These are phyloP conservation scores for Chloromyia formosa DNA, from an alignment of 2,888 invertebrate species.

Conservation along the genomic window DNA sequence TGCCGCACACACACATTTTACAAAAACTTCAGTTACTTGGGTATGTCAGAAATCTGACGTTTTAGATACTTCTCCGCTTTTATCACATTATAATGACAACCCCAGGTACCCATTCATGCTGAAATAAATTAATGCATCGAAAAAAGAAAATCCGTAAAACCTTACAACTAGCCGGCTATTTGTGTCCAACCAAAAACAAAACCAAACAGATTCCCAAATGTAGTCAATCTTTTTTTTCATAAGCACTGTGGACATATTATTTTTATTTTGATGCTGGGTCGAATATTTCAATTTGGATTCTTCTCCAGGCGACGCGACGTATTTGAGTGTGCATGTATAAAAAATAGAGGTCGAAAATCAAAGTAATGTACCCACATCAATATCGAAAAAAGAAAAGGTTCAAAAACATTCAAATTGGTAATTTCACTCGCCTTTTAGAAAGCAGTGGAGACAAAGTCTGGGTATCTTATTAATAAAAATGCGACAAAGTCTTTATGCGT, in stretches of 20 bases:
- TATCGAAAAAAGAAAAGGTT: constrained; percentile 25
- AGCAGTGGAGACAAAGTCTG: neutral
- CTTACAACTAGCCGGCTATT: constrained; percentile 15
- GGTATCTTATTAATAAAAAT: constrained; percentile 2
- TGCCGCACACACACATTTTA: no score
- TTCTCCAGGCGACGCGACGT: neutral
- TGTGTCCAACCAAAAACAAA: constrained; percentile 9
- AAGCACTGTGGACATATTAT: constrained; percentile 16
- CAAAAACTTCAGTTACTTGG: no score
- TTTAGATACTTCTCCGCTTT: no score
- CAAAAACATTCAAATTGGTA: constrained; percentile 11
- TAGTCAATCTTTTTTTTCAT: neutral
- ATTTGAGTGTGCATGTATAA: neutral
- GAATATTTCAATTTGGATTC: constrained; percentile 33
- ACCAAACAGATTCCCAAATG: neutral
- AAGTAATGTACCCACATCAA: constrained; percentile 3
- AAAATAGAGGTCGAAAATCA: constrained; percentile 18
- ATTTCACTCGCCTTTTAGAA: neutral
- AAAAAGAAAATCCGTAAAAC: constrained; percentile 12
- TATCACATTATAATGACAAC: no score
- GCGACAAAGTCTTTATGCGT: constrained; percentile 30
- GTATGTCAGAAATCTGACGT: no score
- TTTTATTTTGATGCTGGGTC: constrained; percentile 1
- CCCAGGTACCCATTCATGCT: no score
- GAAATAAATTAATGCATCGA: neutral